These are phyloP conservation scores for Colletes latitarsis DNA, from an alignment of 1,140 invertebrate genomes.

Conservation along the genomic window DNA sequence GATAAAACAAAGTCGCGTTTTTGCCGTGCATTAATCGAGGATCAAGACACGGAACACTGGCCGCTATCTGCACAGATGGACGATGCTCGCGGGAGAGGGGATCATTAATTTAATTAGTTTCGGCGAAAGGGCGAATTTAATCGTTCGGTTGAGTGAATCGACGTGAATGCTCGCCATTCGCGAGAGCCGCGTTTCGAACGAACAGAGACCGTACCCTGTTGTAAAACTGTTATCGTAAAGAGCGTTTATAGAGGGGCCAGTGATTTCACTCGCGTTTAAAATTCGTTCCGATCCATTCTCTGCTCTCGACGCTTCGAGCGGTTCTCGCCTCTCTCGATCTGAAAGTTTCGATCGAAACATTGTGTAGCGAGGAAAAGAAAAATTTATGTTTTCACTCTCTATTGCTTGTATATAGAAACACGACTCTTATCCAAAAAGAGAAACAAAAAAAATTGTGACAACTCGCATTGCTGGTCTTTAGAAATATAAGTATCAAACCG, in stretches of 20 bases:
- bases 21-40: neutral
- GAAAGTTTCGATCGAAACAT: neutral
- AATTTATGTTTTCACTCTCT: too few relatives aligned
- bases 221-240: constrained; percentile 24
- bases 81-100: constrained; percentile 20
- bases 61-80: constrained; percentile 47
- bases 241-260: neutral
- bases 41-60: constrained; percentile 16
- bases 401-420: too few relatives aligned
- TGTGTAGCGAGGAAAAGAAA: too few relatives aligned
- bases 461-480: too few relatives aligned
- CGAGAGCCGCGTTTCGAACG: constrained; percentile 3
- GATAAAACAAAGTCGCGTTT: constrained; percentile 29
- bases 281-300: constrained; percentile 16
- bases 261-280: neutral
- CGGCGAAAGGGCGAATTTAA: constrained; percentile 59
- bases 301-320: neutral
- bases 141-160: constrained; percentile 53
- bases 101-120: constrained; percentile 68
- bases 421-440: too few relatives aligned
- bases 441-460: too few relatives aligned
- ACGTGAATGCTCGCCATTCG: constrained; percentile 52
- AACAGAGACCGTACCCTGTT: neutral
- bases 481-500: too few relatives aligned
- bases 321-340: neutral